These are phyloP conservation scores for Epinotia ramella DNA, from an alignment of 2,888 invertebrate species.

Conservation along the genomic window DNA sequence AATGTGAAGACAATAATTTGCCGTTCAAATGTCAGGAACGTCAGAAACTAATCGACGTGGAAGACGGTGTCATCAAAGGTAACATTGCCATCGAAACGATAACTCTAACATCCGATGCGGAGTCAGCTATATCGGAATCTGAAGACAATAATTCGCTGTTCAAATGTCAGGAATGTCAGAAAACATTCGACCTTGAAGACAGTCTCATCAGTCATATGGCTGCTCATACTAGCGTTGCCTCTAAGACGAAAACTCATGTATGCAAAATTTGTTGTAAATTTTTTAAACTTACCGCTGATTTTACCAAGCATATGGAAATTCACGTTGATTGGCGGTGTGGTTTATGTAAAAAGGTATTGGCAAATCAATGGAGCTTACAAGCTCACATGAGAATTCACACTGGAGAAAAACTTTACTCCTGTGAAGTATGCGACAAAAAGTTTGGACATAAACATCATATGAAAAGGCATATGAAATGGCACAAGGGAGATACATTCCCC, in stretches of 20 bases:
- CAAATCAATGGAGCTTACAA: neutral
- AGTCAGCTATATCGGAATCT: no score
- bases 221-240: neutral
- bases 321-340: neutral
- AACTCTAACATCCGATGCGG: no score
- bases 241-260: neutral
- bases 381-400: neutral
- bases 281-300: constrained; percentile 2
- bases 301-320: neutral
- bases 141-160: neutral
- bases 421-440: no score
- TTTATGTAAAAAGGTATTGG: constrained; percentile 2
- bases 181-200: neutral
- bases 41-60: no score
- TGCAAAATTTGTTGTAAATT: constrained; percentile 9
- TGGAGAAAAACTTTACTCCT: neutral
- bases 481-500: neutral
- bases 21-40: no score
- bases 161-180: neutral
- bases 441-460: neutral
- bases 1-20: neutral
- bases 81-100: no score
- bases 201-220: neutral
- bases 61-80: no score
- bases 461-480: neutral